phyloP scores from a whole-genome alignment of 2,797 vertebrate genomes.

The Anabas testudineus region DNA sequence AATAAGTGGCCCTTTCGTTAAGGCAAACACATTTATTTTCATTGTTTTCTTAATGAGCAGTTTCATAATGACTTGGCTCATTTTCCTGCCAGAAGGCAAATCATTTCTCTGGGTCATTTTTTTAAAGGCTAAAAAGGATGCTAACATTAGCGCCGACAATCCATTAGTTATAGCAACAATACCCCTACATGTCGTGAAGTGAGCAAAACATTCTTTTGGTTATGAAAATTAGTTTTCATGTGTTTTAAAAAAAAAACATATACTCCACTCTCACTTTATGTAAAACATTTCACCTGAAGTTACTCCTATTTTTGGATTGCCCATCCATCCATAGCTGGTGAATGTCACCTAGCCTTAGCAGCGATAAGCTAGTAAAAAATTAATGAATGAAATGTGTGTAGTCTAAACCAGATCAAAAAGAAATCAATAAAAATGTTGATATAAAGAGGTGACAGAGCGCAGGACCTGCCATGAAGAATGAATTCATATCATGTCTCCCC shows the following conservation, averaged over 20 bases:
- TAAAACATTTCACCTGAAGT: too few species aligned
- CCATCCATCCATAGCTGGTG: background rate
- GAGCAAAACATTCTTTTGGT: background rate
- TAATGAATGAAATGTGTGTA: slow-evolving; percentile 24
- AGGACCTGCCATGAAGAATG: slow-evolving; percentile 10
- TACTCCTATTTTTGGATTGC: background rate
- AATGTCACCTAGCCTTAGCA: slow-evolving; percentile 5
- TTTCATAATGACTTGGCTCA: background rate
- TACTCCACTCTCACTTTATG: too few species aligned
- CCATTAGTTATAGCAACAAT: background rate
- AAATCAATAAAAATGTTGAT: slow-evolving; percentile 35
- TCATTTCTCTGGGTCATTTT: too few species aligned
- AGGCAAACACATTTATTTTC: background rate
- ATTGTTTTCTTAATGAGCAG: background rate
- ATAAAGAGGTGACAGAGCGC: slow-evolving; percentile 23
- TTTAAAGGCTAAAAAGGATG: too few species aligned
- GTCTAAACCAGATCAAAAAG: slow-evolving; percentile 16
- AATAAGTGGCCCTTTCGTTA: background rate
- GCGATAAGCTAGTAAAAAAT: background rate
- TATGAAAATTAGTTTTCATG: too few species aligned
- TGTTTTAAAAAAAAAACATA: background rate
- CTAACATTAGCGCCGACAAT: too few species aligned
- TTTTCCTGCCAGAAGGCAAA: too few species aligned
- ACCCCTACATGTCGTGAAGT: background rate
- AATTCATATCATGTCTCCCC: slow-evolving; percentile 48